These are phyloP conservation scores for Eidolon dupreanum DNA, from an alignment of 2,797 vertebrate genomes.

Conservation along the genomic window DNA sequence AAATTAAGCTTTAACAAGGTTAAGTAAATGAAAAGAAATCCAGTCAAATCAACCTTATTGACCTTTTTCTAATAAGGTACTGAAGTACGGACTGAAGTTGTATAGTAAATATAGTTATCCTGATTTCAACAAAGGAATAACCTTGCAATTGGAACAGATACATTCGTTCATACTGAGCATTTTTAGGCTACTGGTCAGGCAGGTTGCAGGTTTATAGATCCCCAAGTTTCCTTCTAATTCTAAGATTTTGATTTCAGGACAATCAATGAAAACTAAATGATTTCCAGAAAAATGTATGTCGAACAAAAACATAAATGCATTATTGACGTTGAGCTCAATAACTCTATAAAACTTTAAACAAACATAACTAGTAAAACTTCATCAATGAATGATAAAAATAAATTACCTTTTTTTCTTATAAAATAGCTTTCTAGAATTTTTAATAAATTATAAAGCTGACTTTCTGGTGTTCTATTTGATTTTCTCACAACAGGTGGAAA, in stretches of 20 bases:
- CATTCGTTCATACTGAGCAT: background rate
- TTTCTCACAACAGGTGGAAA: conserved; percentile 27
- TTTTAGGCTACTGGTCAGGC: background rate
- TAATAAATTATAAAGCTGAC: conserved; percentile 1
- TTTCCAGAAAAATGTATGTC: background rate
- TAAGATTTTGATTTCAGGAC: background rate
- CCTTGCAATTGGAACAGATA: background rate
- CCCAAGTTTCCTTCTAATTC: background rate
- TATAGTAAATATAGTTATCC: background rate
- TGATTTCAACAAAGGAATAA: conserved; percentile 15
- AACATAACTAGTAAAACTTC: background rate
- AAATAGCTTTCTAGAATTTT: background rate
- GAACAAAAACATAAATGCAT: conserved; percentile 19
- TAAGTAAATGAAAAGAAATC: conserved; percentile 12
- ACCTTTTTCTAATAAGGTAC: conserved; percentile 28
- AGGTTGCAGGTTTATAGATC: background rate
- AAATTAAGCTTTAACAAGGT: background rate
- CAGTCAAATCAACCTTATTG: background rate
- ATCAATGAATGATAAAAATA: conserved; percentile 16
- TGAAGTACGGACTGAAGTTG: background rate
- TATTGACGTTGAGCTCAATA: background rate
- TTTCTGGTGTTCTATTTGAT: conserved; percentile 21
- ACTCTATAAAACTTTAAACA: background rate
- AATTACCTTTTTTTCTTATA: background rate
- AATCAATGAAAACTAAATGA: background rate